phyloP scores from a whole-genome alignment of 35 echinoderm and acorn worm species.

The Chiridota heheva region DNA sequence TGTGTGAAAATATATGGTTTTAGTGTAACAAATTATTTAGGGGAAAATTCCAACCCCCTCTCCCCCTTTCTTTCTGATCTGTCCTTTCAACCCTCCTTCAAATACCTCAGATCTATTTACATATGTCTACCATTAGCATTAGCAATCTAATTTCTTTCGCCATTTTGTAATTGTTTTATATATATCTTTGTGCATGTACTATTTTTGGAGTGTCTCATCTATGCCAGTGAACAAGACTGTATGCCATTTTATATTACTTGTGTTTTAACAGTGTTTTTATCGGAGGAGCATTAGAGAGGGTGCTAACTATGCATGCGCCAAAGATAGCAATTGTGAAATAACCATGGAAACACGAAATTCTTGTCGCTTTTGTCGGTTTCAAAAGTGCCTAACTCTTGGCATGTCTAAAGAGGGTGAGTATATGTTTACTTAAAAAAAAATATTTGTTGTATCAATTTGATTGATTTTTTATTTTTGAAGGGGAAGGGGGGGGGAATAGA shows the following conservation, averaged over 20 bases:
- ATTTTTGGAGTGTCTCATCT: background rate
- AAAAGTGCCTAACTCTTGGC: constrained; percentile 88
- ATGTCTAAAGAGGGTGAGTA: constrained; percentile 99
- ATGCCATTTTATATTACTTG: no score
- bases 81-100: no score
- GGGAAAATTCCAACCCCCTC: no score
- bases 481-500: no score
- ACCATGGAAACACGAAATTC: constrained; percentile 99
- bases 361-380: constrained; percentile 93
- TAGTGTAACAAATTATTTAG: no score
- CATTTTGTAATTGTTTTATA: background rate
- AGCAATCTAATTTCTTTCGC: background rate
- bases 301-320: constrained; percentile 87
- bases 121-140: background rate
- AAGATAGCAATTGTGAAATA: constrained; percentile 88
- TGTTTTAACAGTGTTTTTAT: constrained; percentile 87
- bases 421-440: background rate
- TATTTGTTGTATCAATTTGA: background rate
- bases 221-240: background rate
- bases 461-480: background rate
- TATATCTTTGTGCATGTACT: background rate
- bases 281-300: constrained; percentile 89
- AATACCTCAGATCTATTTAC: no score
- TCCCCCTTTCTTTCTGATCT: no score
- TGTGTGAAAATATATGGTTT: no score